Percentiles rank a stretch among this genome's conserved stretches.
phyloP scores from a whole-genome alignment of 2,113 vertebrate species.

The Cyphomyrus plagiostoma region DNA sequence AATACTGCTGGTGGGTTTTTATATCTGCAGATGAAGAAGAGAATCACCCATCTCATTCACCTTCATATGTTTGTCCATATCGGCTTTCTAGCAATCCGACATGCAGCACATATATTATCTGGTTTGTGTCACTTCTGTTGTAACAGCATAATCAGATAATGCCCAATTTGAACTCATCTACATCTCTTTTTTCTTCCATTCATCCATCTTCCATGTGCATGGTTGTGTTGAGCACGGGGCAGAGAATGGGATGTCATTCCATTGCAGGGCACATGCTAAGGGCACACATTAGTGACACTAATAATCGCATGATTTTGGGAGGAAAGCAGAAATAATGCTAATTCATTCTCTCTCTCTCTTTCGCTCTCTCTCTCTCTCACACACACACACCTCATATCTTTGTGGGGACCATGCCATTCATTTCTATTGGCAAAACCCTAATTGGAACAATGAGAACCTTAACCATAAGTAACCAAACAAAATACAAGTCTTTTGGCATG shows the following conservation, averaged over 20 bases:
- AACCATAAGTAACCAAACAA: too few species aligned
- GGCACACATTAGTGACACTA: not conserved
- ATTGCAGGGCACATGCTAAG: not conserved
- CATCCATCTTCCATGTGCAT: not conserved
- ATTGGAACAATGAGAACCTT: too few species aligned
- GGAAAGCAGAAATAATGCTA: not conserved
- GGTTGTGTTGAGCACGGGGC: not conserved
- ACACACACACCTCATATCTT: not conserved
- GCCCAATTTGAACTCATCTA: not conserved
- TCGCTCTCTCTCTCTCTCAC: not conserved
- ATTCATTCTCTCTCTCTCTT: not conserved
- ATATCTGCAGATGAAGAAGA: not conserved
- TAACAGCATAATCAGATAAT: not conserved
- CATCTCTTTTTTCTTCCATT: not conserved
- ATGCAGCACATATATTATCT: not conserved
- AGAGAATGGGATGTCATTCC: not conserved
- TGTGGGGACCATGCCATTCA: not conserved
- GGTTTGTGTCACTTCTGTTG: not conserved
- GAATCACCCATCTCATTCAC: not conserved
- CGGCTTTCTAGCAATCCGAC: not conserved
- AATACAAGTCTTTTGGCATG: too few species aligned
- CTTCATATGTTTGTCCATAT: not conserved
- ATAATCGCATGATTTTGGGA: not conserved
- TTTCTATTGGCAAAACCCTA: not conserved
- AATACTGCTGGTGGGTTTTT: not conserved